phyloP scores from a whole-genome alignment of 2,888 invertebrate species.

The Epirrita christyi region DNA sequence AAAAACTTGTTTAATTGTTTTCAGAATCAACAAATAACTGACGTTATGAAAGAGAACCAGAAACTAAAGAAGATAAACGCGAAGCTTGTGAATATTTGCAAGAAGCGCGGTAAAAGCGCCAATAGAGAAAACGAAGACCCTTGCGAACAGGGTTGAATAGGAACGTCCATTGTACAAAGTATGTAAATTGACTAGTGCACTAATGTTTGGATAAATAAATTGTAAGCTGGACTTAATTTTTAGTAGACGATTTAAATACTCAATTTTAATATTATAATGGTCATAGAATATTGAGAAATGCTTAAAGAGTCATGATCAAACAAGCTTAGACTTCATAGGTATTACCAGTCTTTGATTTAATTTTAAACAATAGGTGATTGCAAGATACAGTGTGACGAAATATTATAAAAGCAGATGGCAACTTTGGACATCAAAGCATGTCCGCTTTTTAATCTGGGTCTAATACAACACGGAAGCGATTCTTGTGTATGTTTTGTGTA shows the following conservation, averaged over 20 bases:
- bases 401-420: not conserved
- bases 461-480: not conserved
- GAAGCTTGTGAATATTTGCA: slow-evolving; percentile 74
- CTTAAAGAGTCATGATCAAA: not conserved
- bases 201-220: not conserved
- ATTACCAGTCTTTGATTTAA: too few relatives aligned
- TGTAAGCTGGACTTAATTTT: slow-evolving; percentile 4
- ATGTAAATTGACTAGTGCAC: not conserved
- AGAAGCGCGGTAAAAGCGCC: slow-evolving; percentile 66
- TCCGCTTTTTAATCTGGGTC: not conserved
- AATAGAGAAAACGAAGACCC: slow-evolving; percentile 70
- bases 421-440: not conserved
- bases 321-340: not conserved
- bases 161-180: not conserved
- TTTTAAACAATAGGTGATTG: too few relatives aligned
- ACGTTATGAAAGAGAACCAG: slow-evolving; percentile 77
- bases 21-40: slow-evolving; percentile 79
- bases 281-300: not conserved
- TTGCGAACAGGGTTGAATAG: slow-evolving; percentile 45
- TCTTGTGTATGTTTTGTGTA: slow-evolving; percentile 16
- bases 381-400: too few relatives aligned
- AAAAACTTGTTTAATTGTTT: slow-evolving; percentile 11
- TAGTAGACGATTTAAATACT: not conserved
- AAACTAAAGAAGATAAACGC: slow-evolving; percentile 79
- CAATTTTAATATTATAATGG: not conserved